Base-by-base conservation (phyloP, 2,888 invertebrate genomes). In the Furcula furcula region DNA sequence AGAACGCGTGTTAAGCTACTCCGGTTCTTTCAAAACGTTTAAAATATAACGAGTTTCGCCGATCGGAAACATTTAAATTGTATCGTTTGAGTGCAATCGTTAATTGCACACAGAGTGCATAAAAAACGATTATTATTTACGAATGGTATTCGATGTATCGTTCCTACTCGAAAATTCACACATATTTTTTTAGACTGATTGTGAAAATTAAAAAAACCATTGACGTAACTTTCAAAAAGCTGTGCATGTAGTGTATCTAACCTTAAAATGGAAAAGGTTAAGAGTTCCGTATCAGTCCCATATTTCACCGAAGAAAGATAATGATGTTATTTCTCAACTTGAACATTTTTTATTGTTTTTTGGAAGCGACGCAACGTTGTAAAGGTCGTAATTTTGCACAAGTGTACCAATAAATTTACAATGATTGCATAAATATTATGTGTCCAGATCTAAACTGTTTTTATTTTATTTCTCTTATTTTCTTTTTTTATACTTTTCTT, bases 41-140 rank as follows among this genome's bases (percentile, higher is more conserved):
- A 59, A 58, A 59, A 61, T 12, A 60, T 63, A 66, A 66, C 56
- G 60, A 64, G 61, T 68, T 65, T 56, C 51, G 46, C 46, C 59
- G 52, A 74, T 75, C 76, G 80, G 77, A 80, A 76, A 78, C 67
- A 64, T 72, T 70, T 51, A 66, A 69, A 65, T 53, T 63, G 62
- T 61, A 52, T 67, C 65, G 55, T 66, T 65, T 59, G 60, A 68
- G 64, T 76, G 68, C 74, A 76, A 66, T 64, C 66, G 64, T 52
- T 62, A 70, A 71, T 65, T 69, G 62, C 65, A 63, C 55, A 11
- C 34, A 7, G 33, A 45, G 29, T 40, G 40, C 34, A 46, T 42
- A 42, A 61, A 65, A 62, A 61, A 33, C 61, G 57, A 66, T 63
- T 62, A 63, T n/a, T n/a, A n/a, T n/a, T n/a, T 55, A 36, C 54